phyloP scores from a whole-genome alignment of 2,888 invertebrate species.

The Didymodactylos carnosus region DNA sequence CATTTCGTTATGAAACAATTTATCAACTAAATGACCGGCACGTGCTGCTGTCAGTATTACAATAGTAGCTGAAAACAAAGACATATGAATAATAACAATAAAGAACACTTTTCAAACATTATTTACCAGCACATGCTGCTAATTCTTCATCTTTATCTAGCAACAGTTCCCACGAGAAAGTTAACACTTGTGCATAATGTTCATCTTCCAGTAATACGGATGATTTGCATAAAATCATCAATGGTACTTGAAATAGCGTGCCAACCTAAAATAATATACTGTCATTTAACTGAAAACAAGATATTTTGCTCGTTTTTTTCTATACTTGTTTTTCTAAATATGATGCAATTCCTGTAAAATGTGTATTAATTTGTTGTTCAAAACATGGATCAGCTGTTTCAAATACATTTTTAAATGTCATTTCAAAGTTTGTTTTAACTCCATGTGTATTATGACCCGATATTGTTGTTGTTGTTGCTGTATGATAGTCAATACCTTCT shows the following conservation, averaged over 20 bases:
- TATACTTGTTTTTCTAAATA: neutral
- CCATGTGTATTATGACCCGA: no score
- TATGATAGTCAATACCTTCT: neutral
- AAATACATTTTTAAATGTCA: neutral
- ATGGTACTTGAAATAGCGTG: constrained; percentile 35
- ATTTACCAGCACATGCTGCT: constrained; percentile 36
- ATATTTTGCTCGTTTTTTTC: no score
- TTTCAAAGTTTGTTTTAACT: neutral
- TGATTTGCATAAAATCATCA: constrained; percentile 66
- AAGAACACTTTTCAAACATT: neutral
- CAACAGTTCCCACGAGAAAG: constrained; percentile 81
- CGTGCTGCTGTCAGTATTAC: constrained; percentile 10
- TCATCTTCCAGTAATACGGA: constrained; percentile 70
- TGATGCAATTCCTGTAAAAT: neutral
- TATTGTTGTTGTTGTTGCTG: neutral
- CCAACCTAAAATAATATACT: neutral
- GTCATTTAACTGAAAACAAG: neutral
- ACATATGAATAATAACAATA: neutral
- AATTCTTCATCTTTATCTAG: constrained; percentile 57
- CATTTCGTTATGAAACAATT: neutral
- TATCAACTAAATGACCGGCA: neutral
- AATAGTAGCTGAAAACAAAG: constrained; percentile 20
- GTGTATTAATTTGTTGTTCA: neutral
- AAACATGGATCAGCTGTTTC: neutral
- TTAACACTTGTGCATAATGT: constrained; percentile 58